A percentile compares a stretch with the other conserved stretches of the same genome.
phyloP scores from a whole-genome alignment of 2,113 vertebrate genomes.

The Solea solea region DNA sequence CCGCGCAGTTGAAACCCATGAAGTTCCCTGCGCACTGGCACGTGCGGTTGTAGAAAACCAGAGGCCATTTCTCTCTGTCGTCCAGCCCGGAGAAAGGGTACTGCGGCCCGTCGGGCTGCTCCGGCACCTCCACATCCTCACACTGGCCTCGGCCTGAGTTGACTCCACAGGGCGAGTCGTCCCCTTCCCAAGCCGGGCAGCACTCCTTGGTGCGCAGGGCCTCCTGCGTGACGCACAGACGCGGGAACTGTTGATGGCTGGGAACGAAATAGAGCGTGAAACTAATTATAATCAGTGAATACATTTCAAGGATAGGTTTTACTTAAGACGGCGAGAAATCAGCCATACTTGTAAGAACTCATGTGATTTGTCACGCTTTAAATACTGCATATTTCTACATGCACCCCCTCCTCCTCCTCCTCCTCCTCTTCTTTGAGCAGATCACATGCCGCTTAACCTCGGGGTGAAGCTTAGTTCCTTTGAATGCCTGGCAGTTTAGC shows the following conservation, averaged over 20 bases:
- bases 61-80: conserved; percentile 92
- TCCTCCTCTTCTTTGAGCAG: conserved; percentile 22
- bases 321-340: neutral
- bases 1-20: conserved; percentile 90
- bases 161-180: conserved; percentile 72
- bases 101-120: conserved; percentile 83
- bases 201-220: conserved; percentile 66
- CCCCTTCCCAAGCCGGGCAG: conserved; percentile 71
- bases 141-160: conserved; percentile 87
- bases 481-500: too few relatives aligned
- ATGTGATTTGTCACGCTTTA: conserved; percentile 35
- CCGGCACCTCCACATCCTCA: conserved; percentile 79
- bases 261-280: conserved; percentile 34
- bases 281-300: conserved; percentile 69
- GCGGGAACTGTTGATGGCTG: conserved; percentile 68
- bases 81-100: conserved; percentile 91
- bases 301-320: conserved; percentile 50
- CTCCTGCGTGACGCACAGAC: conserved; percentile 52
- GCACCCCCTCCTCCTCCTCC: neutral
- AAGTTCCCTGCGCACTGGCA: conserved; percentile 89
- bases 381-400: conserved; percentile 15
- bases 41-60: conserved; percentile 91
- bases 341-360: neutral
- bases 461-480: conserved; percentile 22
- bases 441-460: conserved; percentile 71